Evolutionary conservation across 2,888 invertebrate genomes (phyloP).

Genomic region (Latrodectus elegans): DNA sequence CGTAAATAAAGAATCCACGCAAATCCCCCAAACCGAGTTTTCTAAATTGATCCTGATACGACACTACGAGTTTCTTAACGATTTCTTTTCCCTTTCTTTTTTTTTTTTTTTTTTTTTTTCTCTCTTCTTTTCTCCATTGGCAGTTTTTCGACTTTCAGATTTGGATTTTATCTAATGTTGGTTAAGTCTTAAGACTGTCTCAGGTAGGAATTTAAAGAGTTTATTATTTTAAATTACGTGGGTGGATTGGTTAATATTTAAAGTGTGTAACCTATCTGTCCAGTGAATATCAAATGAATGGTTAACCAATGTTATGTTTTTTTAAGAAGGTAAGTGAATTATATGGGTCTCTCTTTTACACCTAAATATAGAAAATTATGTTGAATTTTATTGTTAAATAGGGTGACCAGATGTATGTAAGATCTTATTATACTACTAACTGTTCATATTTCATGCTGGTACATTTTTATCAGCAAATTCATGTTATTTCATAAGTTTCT

Average conservation of each 20-base stretch:
- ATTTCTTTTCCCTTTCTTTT: no score
- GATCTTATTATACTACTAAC: neutral
- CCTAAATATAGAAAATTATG: neutral
- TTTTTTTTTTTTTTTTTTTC: conserved; percentile 1
- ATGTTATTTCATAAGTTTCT: no score
- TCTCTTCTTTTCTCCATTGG: no score
- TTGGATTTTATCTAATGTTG: conserved; percentile 47
- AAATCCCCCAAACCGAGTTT: conserved; percentile 53
- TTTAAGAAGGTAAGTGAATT: conserved; percentile 23
- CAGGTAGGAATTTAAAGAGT: conserved; percentile 48
- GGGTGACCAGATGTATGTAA: conserved; percentile 36
- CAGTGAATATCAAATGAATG: neutral
- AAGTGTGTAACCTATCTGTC: neutral
- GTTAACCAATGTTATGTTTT: neutral
- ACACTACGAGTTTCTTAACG: conserved; percentile 14
- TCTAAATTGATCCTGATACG: conserved; percentile 47
- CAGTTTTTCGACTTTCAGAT: conserved; percentile 15
- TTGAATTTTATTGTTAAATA: conserved; percentile 9
- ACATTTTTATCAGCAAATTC: no score
- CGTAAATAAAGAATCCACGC: conserved; percentile 61
- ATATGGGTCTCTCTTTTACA: conserved; percentile 1
- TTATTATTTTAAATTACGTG: conserved; percentile 55
- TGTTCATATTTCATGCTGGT: no score
- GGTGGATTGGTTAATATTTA: neutral
- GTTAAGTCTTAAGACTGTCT: conserved; percentile 9